Conservation (phyloP, 2,888 invertebrate species). For the Quadriops clusia region DNA sequence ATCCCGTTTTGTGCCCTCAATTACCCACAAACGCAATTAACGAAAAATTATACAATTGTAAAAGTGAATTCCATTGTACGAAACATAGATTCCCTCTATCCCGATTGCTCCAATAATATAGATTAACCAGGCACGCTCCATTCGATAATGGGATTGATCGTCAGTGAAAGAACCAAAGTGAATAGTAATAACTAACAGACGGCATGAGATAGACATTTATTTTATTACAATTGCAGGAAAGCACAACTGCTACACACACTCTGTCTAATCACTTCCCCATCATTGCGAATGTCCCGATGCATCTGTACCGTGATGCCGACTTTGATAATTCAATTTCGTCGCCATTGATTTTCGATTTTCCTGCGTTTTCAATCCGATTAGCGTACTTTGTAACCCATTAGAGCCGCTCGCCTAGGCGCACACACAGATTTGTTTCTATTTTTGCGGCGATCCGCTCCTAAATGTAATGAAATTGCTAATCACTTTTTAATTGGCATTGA, state of each 20-base stretch:
- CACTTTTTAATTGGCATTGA: too few species aligned
- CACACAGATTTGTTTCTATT: too few species aligned
- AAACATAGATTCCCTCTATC: too few species aligned
- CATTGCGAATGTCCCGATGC: conserved; percentile 15
- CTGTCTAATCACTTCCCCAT: conserved; percentile 27
- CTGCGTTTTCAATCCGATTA: conserved; percentile 11
- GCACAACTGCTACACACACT: conserved; percentile 31
- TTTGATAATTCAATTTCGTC: conserved; percentile 13
- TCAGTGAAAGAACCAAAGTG: conserved; percentile 20
- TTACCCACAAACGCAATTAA: too few species aligned
- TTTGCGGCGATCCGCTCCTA: too few species aligned
- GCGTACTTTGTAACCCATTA: conserved; percentile 10
- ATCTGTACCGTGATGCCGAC: conserved; percentile 9
- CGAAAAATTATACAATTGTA: too few species aligned
- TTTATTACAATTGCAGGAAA: conserved; percentile 29
- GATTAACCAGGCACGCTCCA: too few species aligned
- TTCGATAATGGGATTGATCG: conserved; percentile 10
- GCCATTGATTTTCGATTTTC: conserved; percentile 12
- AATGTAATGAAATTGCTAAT: too few species aligned
- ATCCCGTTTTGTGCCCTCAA: too few species aligned
- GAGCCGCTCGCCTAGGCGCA: too few species aligned
- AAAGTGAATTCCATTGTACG: too few species aligned
- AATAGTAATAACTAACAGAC: conserved; percentile 28
- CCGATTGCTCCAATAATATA: too few species aligned
- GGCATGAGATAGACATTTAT: conserved; percentile 31